Conservation (phyloP, 2,113 vertebrate genomes). For the Picathartes gymnocephalus region DNA sequence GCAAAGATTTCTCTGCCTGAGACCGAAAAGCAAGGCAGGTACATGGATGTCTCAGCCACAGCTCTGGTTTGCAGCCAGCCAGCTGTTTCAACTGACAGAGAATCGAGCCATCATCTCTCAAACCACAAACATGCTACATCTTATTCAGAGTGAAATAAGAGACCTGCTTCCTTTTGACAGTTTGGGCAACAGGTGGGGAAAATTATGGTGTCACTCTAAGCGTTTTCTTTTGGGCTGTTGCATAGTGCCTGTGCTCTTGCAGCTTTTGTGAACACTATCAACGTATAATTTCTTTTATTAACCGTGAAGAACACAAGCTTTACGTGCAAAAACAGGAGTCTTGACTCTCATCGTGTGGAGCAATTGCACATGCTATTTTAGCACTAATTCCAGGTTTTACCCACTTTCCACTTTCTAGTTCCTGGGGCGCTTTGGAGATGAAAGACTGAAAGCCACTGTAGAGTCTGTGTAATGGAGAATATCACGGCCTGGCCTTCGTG, state of each 20-base stretch:
- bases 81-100: conserved; percentile 36
- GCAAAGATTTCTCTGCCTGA: not conserved
- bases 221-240: not conserved
- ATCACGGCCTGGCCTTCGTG: not conserved
- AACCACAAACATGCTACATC: conserved; percentile 11
- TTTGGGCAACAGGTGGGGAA: conserved; percentile 38
- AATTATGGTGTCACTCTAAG: not conserved
- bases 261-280: not conserved
- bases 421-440: not conserved
- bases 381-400: not conserved
- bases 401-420: not conserved
- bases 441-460: not conserved
- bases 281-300: not conserved
- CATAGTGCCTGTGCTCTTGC: not conserved
- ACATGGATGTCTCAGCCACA: not conserved
- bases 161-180: not conserved
- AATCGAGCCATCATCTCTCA: conserved; percentile 1
- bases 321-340: not conserved
- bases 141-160: conserved; percentile 44
- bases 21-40: not conserved
- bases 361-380: not conserved
- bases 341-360: not conserved
- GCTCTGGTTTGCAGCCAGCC: not conserved
- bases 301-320: not conserved
- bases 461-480: not conserved